phyloP scores from a whole-genome alignment of 2,797 vertebrate species.

The Pachyuromys duprasi region DNA sequence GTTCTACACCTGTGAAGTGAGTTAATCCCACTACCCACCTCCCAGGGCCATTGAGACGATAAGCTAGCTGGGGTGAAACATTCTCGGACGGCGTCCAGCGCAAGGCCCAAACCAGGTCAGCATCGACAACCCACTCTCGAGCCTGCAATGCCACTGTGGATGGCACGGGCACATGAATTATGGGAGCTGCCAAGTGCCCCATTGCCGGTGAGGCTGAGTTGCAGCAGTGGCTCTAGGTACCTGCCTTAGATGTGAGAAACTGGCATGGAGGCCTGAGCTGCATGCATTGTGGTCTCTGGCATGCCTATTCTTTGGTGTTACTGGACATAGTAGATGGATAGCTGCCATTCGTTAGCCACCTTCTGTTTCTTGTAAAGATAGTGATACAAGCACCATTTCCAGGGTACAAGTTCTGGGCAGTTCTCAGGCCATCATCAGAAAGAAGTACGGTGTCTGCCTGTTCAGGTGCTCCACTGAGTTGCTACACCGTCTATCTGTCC shows the following conservation, averaged over 20 bases:
- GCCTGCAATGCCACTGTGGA: accelerated
- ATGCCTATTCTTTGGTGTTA: not conserved
- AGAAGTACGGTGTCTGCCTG: not conserved
- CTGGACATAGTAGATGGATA: not conserved
- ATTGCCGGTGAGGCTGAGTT: not conserved
- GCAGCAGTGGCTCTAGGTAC: accelerated
- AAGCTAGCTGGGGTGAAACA: accelerated
- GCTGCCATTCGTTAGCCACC: not conserved
- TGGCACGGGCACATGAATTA: too few species aligned
- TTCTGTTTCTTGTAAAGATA: not conserved
- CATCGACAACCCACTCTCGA: not conserved
- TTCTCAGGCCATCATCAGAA: not conserved
- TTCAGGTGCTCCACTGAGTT: not conserved
- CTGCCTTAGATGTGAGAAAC: not conserved
- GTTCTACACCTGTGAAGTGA: not conserved
- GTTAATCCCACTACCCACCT: accelerated
- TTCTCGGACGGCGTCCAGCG: accelerated
- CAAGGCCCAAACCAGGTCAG: not conserved
- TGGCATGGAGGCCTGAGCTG: too few species aligned
- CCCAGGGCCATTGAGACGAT: accelerated
- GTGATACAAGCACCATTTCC: not conserved
- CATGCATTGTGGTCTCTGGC: not conserved
- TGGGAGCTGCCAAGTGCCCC: not conserved
- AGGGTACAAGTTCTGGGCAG: not conserved
- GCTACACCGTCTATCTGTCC: not conserved